Evolutionary conservation across 1,140 invertebrate species (phyloP), one percentile per base, ranked within the genome.

Genomic region (Polypedilum pembai): DNA sequence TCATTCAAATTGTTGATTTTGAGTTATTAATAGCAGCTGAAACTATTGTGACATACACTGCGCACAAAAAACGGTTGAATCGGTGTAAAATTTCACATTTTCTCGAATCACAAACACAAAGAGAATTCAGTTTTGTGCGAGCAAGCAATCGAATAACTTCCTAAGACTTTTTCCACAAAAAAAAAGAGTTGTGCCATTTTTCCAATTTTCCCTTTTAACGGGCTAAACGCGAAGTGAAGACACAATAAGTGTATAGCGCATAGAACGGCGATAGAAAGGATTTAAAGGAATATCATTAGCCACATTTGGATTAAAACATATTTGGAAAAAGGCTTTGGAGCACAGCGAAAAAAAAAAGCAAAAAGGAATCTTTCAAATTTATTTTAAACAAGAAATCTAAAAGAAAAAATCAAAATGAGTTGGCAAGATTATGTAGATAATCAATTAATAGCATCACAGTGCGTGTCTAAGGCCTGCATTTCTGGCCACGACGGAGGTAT

Each of bases 361-460:
- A 66, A 65, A 66, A 69, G 65, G 65, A 69, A 69, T 69, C 12
- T 56, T 56, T 45, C 65, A 66, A 21, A 69, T 69, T 69, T 21
- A 8, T 69, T 3, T 12, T 17, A 17, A 12, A 56, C 17, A 69
- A 69, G 65, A 18, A 69, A 69, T 69, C 18, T 69, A 69, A 69
- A n/a, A 69, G 18, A 69, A 69, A 21, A 69, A 69, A 69, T 76
- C 82, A 90, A 84, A 82, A 96, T 95, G 94, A 95, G 93, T 90
- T 97, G 94, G 94, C 94, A 96, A 91, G 93, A 95, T 90, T 97
- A 97, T 88, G 93, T 97, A 83, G 94, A 96, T 87, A 96, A 95
- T 88, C 94, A 97, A 87, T 90, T 96, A 86, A 88, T 96, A 85
- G 93, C 93, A 80, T 94, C 93, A 81, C 90, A 89, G 84, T 94